Base-by-base conservation (phyloP, 2,113 vertebrate genomes). In the Scomber scombrus region DNA sequence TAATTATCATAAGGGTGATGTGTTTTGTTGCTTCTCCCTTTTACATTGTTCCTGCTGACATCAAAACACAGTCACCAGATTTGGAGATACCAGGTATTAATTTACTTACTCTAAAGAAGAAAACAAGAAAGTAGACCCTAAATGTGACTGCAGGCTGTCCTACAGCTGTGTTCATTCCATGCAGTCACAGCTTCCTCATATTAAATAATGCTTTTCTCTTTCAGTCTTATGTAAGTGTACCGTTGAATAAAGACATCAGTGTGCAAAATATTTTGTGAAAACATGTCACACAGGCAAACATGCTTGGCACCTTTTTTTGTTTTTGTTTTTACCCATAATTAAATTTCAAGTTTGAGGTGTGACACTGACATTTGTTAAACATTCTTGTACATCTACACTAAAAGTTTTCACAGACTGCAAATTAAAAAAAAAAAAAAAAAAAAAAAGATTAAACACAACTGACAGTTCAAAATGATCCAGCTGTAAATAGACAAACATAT, bases 141-240 rank as follows among this genome's bases (percentile, higher is more conserved):
- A 15, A 47, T 26, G 65, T 46, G 51, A 61, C 47, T 49, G 43
- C 49, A 18, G 47, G 65, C 26, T 31, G 21, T 76, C 67, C 29
- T 19, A 1, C 1, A 67, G 67, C 55, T 68, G 26, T 61, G 54
- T 34, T 65, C 14, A 52, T 51, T 6, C 54, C 18, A 62, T 2
- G 19, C 26, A 69, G 45, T 19, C 69, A 49, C 23, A 60, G 47
- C 6, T 51, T 58, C 29, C 34, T 45, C 2, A 4, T 26, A 10
- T 26, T 50, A 21, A 72, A 46, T 47, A 2, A 11, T 3, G 49
- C 4, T 23, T 50, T 73, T 69, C 46, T 55, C 15, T 43, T 51
- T 4, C 26, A 45, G 0, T 54, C 23, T 54, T 60, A 40, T 15
- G 31, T 45, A 16, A 3, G 15, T 60, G 15, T 12, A 11, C 26